Evolutionary conservation across 2,888 invertebrate genomes (phyloP).

Genomic region (Drosophila kanekoi): DNA sequence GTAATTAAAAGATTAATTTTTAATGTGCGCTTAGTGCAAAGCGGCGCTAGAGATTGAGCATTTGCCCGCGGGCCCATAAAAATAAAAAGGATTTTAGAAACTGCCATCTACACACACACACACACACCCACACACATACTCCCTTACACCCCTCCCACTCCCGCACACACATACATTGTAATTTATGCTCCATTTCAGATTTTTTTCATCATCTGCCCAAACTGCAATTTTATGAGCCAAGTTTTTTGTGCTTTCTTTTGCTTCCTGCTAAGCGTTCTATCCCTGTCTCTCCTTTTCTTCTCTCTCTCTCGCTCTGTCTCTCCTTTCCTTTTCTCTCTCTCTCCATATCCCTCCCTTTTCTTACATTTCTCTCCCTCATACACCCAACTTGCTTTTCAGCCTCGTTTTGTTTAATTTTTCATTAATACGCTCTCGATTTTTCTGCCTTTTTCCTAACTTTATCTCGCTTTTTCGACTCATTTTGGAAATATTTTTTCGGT

Average conservation of each 20-base stretch:
- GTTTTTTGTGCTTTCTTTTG: conserved; percentile 19
- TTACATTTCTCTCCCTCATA: conserved; percentile 17
- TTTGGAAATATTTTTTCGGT: neutral
- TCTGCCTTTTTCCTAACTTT: conserved; percentile 8
- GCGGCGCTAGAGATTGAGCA: conserved; percentile 24
- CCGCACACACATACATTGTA: conserved; percentile 42
- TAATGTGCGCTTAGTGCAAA: conserved; percentile 66
- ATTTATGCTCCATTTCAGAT: conserved; percentile 56
- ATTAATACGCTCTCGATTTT: conserved; percentile 55
- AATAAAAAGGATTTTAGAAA: conserved; percentile 49
- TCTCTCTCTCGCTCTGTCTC: neutral
- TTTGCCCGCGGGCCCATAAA: conserved; percentile 28
- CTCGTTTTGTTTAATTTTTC: conserved; percentile 63
- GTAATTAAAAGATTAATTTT: conserved; percentile 80
- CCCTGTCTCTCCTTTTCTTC: neutral
- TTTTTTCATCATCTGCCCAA: conserved; percentile 49
- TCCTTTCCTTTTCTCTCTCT: no score
- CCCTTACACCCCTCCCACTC: neutral
- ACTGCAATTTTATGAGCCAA: conserved; percentile 54
- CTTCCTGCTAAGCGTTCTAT: neutral
- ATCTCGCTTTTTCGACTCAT: conserved; percentile 4
- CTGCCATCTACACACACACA: conserved; percentile 28
- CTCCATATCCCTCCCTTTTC: neutral
- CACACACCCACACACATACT: conserved; percentile 1
- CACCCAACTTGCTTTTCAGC: conserved; percentile 5